Evolutionary conservation across 2,888 invertebrate species (phyloP).

Genomic region (Norana najaformis): DNA sequence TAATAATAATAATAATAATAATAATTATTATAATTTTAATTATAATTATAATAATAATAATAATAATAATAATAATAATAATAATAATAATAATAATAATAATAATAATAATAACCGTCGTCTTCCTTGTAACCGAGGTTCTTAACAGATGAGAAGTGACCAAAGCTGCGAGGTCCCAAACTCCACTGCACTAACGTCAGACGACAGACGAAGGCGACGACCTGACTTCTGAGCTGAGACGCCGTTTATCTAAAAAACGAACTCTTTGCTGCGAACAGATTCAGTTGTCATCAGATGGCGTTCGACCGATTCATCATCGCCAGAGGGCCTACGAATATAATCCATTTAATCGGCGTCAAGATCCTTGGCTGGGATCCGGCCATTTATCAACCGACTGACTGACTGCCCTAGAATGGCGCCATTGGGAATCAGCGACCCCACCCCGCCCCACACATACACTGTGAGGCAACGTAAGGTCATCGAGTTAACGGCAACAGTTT

Average conservation of each 20-base stretch:
- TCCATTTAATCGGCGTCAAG: not conserved
- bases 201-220: not conserved
- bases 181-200: no score
- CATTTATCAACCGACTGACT: not conserved
- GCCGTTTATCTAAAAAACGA: not conserved
- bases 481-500: no score
- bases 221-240: not conserved
- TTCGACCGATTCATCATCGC: not conserved
- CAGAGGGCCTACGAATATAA: not conserved
- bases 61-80: no score
- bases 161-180: no score
- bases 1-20: slow-evolving; percentile 18
- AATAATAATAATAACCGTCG: no score
- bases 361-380: not conserved
- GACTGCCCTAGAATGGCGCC: not conserved
- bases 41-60: not conserved
- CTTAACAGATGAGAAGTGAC: no score
- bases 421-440: not conserved
- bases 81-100: no score
- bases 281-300: not conserved
- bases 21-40: not conserved
- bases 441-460: no score
- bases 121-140: no score
- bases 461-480: no score
- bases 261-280: not conserved